Percentiles rank a stretch among this genome's conserved stretches.
These are phyloP conservation scores for Sebastes hubbsi DNA, from an alignment of 2,797 vertebrate species.

Conservation along the genomic window DNA sequence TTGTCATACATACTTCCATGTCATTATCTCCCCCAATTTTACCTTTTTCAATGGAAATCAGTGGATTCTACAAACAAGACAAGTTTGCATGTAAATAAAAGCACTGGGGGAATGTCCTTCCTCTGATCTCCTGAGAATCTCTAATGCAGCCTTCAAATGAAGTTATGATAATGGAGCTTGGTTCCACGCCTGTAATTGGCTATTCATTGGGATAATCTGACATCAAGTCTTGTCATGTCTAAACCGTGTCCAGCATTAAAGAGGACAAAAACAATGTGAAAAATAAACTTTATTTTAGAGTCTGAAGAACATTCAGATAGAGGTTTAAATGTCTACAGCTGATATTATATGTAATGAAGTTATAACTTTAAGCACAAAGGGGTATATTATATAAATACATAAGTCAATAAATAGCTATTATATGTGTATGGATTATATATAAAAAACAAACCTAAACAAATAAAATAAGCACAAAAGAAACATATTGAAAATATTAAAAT, in stretches of 20 bases:
- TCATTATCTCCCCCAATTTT: constrained; percentile 58
- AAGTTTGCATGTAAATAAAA: constrained; percentile 54
- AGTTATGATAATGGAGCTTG: constrained; percentile 61
- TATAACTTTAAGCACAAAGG: neutral
- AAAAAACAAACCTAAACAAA: neutral
- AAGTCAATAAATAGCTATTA: too few relatives aligned
- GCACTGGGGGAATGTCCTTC: constrained; percentile 35
- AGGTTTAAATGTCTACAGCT: neutral
- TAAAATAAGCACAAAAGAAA: neutral
- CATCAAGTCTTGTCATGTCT: constrained; percentile 72
- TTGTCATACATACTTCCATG: constrained; percentile 71
- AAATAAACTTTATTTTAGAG: neutral
- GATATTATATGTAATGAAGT: neutral
- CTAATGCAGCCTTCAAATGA: constrained; percentile 51
- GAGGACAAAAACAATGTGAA: constrained; percentile 3
- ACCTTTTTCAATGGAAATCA: constrained; percentile 55
- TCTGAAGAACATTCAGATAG: neutral
- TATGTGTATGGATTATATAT: too few relatives aligned
- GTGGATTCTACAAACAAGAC: constrained; percentile 31
- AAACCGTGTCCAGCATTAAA: constrained; percentile 56
- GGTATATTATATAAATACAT: neutral
- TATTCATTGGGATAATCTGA: constrained; percentile 66
- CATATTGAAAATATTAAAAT: neutral
- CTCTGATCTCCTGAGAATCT: constrained; percentile 63
- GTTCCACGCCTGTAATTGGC: constrained; percentile 61